Evolutionary conservation across 2,888 invertebrate genomes (phyloP).

Genomic region (Branchipolynoe longqiensis): DNA sequence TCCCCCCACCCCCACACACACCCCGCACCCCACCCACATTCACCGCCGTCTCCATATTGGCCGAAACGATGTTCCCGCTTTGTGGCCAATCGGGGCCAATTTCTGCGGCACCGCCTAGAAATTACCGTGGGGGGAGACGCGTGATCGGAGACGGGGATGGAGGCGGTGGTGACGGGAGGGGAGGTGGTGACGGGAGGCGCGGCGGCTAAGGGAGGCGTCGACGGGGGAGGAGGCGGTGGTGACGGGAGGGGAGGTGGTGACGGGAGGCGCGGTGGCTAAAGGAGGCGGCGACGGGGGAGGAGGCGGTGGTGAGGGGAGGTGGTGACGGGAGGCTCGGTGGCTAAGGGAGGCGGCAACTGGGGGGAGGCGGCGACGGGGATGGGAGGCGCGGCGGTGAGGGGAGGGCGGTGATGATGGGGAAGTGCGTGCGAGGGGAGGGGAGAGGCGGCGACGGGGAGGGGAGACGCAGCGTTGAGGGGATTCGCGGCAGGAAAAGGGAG

Average conservation of each 20-base stretch:
- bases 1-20: too few relatives aligned
- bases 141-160: background rate
- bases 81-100: slow-evolving; percentile 1
- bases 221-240: background rate
- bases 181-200: background rate
- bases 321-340: background rate
- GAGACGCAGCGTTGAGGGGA: too few relatives aligned
- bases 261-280: background rate
- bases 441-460: too few relatives aligned
- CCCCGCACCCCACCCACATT: background rate
- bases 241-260: background rate
- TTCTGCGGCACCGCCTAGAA: background rate
- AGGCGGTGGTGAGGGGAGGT: background rate
- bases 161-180: background rate
- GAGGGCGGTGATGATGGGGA: too few relatives aligned
- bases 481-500: too few relatives aligned
- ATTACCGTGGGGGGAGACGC: background rate
- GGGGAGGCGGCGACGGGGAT: background rate
- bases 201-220: background rate
- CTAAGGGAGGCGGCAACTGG: background rate
- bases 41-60: background rate
- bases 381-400: background rate
- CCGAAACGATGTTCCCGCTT: slow-evolving; percentile 5
- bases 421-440: too few relatives aligned
- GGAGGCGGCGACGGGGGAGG: background rate